phyloP scores from a whole-genome alignment of 2,797 vertebrate species.

The Hozukius guyotensis region DNA sequence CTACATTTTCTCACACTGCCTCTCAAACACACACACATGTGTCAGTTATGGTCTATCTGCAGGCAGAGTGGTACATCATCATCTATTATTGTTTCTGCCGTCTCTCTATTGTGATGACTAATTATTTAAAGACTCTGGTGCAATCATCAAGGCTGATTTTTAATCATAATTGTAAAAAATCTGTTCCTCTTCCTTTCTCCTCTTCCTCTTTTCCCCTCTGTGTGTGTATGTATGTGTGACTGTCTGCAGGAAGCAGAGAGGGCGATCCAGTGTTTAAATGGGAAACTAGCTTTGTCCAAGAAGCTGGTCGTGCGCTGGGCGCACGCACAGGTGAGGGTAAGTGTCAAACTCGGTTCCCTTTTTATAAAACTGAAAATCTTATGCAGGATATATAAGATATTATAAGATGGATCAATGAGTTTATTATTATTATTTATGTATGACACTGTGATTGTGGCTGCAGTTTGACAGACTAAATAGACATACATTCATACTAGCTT shows the following conservation, averaged over 20 bases:
- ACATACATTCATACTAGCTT: too few species aligned
- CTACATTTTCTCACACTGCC: constrained; percentile 23
- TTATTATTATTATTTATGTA: background rate
- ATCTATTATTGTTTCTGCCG: constrained; percentile 50
- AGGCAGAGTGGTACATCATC: constrained; percentile 45
- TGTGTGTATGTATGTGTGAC: background rate
- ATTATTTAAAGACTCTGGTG: constrained; percentile 65
- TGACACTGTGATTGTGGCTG: background rate
- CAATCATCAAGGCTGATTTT: constrained; percentile 61
- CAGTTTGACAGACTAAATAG: background rate
- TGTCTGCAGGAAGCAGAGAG: constrained; percentile 92
- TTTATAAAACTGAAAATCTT: background rate
- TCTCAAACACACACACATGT: constrained; percentile 6
- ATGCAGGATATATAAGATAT: background rate
- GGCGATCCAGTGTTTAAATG: constrained; percentile 97
- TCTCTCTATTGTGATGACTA: constrained; percentile 49
- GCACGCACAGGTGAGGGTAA: constrained; percentile 85
- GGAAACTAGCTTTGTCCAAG: constrained; percentile 96
- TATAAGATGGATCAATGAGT: too few species aligned
- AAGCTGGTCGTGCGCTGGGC: constrained; percentile 98
- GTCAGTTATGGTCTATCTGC: constrained; percentile 13
- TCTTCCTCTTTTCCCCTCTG: background rate
- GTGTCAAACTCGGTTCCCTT: constrained; percentile 45
- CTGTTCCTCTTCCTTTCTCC: background rate
- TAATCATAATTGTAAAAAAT: constrained; percentile 29